These are phyloP conservation scores for Macquaria ambigua DNA, from an alignment of 2,113 vertebrate genomes.

Conservation along the genomic window DNA sequence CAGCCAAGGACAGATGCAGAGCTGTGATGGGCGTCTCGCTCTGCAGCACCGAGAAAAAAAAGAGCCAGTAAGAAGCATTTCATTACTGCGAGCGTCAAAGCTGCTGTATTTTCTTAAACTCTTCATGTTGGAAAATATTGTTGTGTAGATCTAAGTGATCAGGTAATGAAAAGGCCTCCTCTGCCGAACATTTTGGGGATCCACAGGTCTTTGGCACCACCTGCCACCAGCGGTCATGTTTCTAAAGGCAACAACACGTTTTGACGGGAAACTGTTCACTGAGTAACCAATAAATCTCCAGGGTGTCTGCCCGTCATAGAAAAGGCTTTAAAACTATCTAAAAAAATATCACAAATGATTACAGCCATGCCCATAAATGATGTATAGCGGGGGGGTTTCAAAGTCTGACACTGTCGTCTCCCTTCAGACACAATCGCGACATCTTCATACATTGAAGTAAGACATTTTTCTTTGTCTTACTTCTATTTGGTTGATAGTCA, in stretches of 20 bases:
- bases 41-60: background rate
- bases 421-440: too few relatives aligned
- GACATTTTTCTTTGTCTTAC: too few relatives aligned
- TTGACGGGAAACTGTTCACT: too few relatives aligned
- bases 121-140: background rate
- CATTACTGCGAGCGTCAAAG: background rate
- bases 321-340: background rate
- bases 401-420: too few relatives aligned
- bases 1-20: conserved; percentile 24
- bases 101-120: background rate
- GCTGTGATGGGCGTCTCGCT: conserved; percentile 15
- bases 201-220: too few relatives aligned
- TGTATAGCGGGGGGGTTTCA: too few relatives aligned
- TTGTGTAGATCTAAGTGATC: background rate
- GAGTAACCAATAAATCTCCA: background rate
- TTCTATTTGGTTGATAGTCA: too few relatives aligned
- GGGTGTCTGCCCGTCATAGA: background rate
- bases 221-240: background rate
- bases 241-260: background rate
- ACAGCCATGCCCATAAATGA: too few relatives aligned
- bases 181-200: too few relatives aligned
- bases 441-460: too few relatives aligned
- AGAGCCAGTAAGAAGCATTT: background rate
- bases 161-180: background rate
- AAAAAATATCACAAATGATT: too few relatives aligned